phyloP scores from a whole-genome alignment of 2,888 invertebrate species.

The Caenorhabditis angaria region DNA sequence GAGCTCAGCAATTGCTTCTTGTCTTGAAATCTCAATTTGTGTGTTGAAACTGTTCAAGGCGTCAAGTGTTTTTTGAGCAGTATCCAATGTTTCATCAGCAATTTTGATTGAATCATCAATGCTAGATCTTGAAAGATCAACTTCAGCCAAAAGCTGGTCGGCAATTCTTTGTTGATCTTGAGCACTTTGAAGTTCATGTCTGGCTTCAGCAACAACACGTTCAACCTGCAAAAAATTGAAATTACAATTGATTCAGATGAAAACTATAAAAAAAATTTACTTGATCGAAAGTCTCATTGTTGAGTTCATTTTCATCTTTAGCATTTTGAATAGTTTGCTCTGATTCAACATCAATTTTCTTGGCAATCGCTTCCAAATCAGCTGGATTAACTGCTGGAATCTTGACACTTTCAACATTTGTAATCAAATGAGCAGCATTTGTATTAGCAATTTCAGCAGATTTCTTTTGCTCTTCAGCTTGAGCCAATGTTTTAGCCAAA shows the following conservation, averaged over 20 bases:
- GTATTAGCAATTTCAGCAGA: slow-evolving; percentile 82
- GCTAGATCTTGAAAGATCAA: slow-evolving; percentile 79
- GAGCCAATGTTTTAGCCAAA: slow-evolving; percentile 61
- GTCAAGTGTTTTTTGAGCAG: slow-evolving; percentile 83
- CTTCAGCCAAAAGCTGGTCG: slow-evolving; percentile 83
- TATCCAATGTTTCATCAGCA: slow-evolving; percentile 84
- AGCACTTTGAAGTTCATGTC: slow-evolving; percentile 76
- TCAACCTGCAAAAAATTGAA: slow-evolving; percentile 74
- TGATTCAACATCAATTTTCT: slow-evolving; percentile 70
- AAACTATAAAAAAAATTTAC: not conserved
- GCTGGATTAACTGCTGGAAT: slow-evolving; percentile 81
- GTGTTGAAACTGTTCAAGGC: slow-evolving; percentile 85
- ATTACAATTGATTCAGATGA: slow-evolving; percentile 71
- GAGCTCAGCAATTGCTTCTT: slow-evolving; percentile 83
- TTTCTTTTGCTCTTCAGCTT: slow-evolving; percentile 75
- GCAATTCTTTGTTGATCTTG: slow-evolving; percentile 80
- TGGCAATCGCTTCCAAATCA: slow-evolving; percentile 79
- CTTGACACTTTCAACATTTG: slow-evolving; percentile 82
- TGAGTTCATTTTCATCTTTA: slow-evolving; percentile 78
- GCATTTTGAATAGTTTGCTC: slow-evolving; percentile 77
- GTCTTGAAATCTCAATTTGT: slow-evolving; percentile 85
- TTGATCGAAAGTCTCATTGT: slow-evolving; percentile 72
- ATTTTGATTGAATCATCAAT: slow-evolving; percentile 86
- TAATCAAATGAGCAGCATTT: slow-evolving; percentile 83
- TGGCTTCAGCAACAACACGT: slow-evolving; percentile 77